phyloP scores from a whole-genome alignment of 2,113 vertebrate species.

The Ammospiza nelsoni region DNA sequence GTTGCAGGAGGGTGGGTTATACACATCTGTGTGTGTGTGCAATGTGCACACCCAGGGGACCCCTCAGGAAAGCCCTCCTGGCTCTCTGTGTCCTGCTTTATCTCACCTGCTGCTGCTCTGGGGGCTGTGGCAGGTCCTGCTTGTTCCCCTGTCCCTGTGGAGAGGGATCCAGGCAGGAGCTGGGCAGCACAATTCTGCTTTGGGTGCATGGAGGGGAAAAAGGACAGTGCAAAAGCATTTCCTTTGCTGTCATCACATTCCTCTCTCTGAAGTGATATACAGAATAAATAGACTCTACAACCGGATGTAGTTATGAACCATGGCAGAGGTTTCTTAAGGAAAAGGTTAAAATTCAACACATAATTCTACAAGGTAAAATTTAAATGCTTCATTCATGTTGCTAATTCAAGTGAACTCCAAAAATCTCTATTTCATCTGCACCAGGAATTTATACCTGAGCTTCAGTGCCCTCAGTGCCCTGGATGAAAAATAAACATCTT shows the following conservation, averaged over 20 bases:
- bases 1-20: neutral
- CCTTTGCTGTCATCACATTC: neutral
- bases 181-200: neutral
- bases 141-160: neutral
- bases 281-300: too few relatives aligned
- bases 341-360: too few relatives aligned
- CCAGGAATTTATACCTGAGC: neutral
- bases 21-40: rapidly evolving
- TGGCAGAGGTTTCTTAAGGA: too few relatives aligned
- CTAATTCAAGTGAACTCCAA: too few relatives aligned
- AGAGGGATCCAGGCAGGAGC: neutral
- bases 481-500: neutral
- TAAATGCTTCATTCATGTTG: too few relatives aligned
- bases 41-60: neutral
- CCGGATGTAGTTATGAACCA: too few relatives aligned
- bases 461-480: neutral
- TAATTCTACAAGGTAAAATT: too few relatives aligned
- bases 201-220: neutral
- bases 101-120: rapidly evolving
- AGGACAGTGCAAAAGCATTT: neutral
- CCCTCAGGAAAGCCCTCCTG: neutral
- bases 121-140: neutral
- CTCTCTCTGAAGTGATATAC: neutral
- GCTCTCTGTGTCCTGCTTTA: neutral
- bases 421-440: neutral